Conservation (phyloP, 2,888 invertebrate genomes). For the Thymelicus sylvestris region DNA sequence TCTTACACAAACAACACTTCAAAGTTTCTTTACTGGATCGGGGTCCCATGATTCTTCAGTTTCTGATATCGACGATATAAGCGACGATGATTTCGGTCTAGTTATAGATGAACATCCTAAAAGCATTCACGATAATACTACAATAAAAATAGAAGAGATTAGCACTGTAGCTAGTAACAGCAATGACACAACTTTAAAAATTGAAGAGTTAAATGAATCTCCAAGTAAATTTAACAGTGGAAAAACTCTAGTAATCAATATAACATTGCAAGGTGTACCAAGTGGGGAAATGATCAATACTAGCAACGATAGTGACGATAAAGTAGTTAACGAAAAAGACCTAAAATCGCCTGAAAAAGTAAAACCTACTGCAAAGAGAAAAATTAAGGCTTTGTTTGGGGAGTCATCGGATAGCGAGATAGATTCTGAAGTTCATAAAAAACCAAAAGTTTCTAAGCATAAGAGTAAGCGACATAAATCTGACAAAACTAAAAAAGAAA, state of each 20-base stretch:
- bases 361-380: conserved; percentile 67
- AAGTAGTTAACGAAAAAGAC: conserved; percentile 40
- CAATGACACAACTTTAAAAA: conserved; percentile 60
- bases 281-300: conserved; percentile 49
- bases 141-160: conserved; percentile 53
- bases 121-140: conserved; percentile 53
- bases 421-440: conserved; percentile 56
- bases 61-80: conserved; percentile 59
- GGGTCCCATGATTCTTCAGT: conserved; percentile 56
- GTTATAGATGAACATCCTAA: conserved; percentile 63
- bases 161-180: conserved; percentile 48
- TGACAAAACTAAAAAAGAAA: conserved; percentile 24
- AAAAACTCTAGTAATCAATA: conserved; percentile 73
- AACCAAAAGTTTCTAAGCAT: conserved; percentile 49
- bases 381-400: conserved; percentile 80
- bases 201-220: conserved; percentile 49
- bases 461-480: conserved; percentile 39
- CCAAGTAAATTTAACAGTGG: conserved; percentile 44
- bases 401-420: conserved; percentile 77
- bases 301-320: conserved; percentile 38
- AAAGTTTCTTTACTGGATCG: conserved; percentile 69
- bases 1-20: conserved; percentile 77
- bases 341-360: conserved; percentile 52
- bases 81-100: conserved; percentile 60
- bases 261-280: conserved; percentile 72